Evolutionary conservation across 2,888 invertebrate genomes (phyloP).

Genomic region (Luperina nickerlii): DNA sequence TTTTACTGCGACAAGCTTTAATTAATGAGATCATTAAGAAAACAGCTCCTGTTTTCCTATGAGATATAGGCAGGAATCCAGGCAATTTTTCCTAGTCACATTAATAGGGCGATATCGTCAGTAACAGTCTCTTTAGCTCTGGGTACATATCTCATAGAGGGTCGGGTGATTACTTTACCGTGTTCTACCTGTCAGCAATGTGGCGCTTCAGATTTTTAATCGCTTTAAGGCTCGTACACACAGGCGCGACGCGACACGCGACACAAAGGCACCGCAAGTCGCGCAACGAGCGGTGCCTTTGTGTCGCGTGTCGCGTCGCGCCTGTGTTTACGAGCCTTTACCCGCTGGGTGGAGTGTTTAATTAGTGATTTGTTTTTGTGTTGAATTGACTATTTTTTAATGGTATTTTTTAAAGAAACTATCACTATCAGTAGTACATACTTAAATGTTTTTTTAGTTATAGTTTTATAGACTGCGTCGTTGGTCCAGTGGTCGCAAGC

Average conservation of each 20-base stretch:
- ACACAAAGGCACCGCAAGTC: too few relatives aligned
- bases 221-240: too few relatives aligned
- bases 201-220: slow-evolving; percentile 50
- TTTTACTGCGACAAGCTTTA: slow-evolving; percentile 43
- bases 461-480: background rate
- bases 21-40: slow-evolving; percentile 60
- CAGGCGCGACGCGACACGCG: too few relatives aligned
- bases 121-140: slow-evolving; percentile 48
- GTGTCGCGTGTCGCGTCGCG: too few relatives aligned
- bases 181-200: slow-evolving; percentile 44
- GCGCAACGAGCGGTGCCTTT: too few relatives aligned
- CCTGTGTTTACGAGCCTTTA: too few relatives aligned
- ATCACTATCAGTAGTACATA: too few relatives aligned
- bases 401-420: background rate
- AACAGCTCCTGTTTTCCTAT: slow-evolving; percentile 63
- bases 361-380: slow-evolving; percentile 5
- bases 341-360: background rate
- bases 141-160: slow-evolving; percentile 49
- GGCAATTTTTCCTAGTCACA: slow-evolving; percentile 62
- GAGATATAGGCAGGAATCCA: slow-evolving; percentile 39
- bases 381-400: background rate
- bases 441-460: background rate
- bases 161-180: slow-evolving; percentile 52
- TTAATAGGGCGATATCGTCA: slow-evolving; percentile 53
- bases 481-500: background rate